Evolutionary conservation across 2,113 vertebrate genomes (phyloP).

Genomic region (Xiphias gladius): DNA sequence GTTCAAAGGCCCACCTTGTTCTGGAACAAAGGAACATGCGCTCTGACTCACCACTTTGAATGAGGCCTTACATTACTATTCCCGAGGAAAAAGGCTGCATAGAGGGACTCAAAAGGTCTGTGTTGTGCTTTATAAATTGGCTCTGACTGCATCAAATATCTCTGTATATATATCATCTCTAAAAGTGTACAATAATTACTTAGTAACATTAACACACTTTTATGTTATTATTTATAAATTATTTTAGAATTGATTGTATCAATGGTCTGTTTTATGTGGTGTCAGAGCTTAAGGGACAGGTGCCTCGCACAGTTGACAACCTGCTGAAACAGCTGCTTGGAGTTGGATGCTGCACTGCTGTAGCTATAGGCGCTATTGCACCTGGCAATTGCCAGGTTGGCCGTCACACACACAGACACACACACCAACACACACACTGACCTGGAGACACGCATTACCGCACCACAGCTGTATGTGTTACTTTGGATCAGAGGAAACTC

Average conservation of each 20-base stretch:
- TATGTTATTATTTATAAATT: no score
- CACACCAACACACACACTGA: conserved; percentile 2
- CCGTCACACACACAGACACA: neutral
- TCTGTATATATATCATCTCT: no score
- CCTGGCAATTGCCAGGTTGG: conserved; percentile 91
- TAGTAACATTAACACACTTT: no score
- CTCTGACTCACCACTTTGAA: no score
- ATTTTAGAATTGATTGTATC: neutral
- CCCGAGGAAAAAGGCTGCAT: conserved; percentile 89
- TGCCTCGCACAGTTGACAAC: conserved; percentile 88
- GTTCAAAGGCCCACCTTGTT: no score
- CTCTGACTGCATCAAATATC: no score
- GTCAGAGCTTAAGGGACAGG: conserved; percentile 83
- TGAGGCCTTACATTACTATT: conserved; percentile 85
- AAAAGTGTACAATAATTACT: neutral
- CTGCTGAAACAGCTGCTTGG: conserved; percentile 90
- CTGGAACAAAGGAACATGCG: no score
- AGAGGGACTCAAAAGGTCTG: conserved; percentile 88
- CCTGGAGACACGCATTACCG: neutral
- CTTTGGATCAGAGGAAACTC: neutral
- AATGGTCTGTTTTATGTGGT: conserved; percentile 83
- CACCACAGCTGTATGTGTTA: neutral
- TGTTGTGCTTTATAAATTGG: no score
- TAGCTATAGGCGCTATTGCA: conserved; percentile 91
- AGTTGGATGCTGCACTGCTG: conserved; percentile 93